Evolutionary conservation across 1,140 invertebrate species (phyloP).

Genomic region (Pinna nobilis): DNA sequence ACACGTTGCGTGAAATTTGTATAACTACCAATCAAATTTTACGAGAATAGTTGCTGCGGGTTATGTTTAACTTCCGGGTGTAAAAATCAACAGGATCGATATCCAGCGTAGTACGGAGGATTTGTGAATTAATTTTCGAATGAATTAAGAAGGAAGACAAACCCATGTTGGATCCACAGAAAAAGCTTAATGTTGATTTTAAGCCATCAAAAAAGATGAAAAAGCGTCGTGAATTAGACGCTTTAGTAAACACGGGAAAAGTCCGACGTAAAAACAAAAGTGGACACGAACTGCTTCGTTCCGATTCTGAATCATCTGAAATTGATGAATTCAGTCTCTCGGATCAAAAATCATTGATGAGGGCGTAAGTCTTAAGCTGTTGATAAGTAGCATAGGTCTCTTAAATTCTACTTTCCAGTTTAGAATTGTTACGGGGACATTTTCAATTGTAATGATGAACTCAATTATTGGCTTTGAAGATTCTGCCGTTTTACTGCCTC

Average conservation of each 20-base stretch:
- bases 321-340: constrained; percentile 70
- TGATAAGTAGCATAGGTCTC: background rate
- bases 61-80: constrained; percentile 8
- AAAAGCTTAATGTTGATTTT: constrained; percentile 70
- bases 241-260: constrained; percentile 72
- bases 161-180: constrained; percentile 55
- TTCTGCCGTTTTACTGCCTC: no score
- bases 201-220: constrained; percentile 75
- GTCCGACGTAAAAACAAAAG: constrained; percentile 63
- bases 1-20: no score
- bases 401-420: background rate
- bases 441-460: background rate
- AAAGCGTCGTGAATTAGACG: constrained; percentile 75
- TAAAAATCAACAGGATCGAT: background rate
- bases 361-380: constrained; percentile 48
- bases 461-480: background rate
- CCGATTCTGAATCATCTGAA: constrained; percentile 70
- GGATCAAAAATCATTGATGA: constrained; percentile 54
- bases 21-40: no score
- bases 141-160: background rate
- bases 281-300: constrained; percentile 69
- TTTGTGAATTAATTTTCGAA: background rate
- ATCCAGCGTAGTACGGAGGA: background rate
- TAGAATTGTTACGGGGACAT: background rate
- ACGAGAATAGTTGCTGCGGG: no score